Evolutionary conservation across 2,797 vertebrate genomes (phyloP), one percentile per base, ranked within the genome.

Genomic region (Macropus fuliginosus): DNA sequence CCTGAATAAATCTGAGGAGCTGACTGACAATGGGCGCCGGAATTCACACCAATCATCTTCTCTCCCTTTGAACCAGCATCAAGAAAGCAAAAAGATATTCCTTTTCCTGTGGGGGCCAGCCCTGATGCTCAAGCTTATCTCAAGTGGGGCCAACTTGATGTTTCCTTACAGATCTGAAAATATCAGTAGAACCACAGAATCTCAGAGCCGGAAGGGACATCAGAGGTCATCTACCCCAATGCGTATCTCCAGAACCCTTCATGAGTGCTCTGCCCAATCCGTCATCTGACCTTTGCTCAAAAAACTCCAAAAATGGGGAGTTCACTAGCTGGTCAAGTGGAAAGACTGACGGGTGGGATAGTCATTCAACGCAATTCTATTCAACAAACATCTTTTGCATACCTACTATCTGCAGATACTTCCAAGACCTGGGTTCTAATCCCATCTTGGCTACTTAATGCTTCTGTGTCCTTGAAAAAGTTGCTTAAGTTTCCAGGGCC

Each of bases 1-100:
- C 92, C 93, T 95, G 29, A 96, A 34, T 52, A 91, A 94, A 94
- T 56, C 54, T 92, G 81, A 91, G 87, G 55, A 94, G 52, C 56
- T 94, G 93, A 21, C 62, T 94, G 94, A 11, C 18, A n/a, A 92
- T 59, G 16, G 46, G 92, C 54, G 91, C 74, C 56, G 92, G 56
- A 94, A 95, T 62, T 97, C 57, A 91, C 24, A 92, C 28, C 50
- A 55, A 66, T 57, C 90, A 91, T 34, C 14, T 29, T 56, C 24
- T 21, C 66, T 18, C 16, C 16, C 66, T 81, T 81, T 81, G 66
- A 81, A 40, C 16, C 92, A 46, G 34, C 57, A 96, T 96, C 87
- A 52, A 59, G 56, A 87, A 93, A 74, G 2, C 56, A 27, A 8
- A 0, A 50, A 74, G 16, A 0, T 55, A 8, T 57, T 94, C 95